phyloP scores from a whole-genome alignment of 2,888 invertebrate genomes.

The Pristionchus japonicus region DNA sequence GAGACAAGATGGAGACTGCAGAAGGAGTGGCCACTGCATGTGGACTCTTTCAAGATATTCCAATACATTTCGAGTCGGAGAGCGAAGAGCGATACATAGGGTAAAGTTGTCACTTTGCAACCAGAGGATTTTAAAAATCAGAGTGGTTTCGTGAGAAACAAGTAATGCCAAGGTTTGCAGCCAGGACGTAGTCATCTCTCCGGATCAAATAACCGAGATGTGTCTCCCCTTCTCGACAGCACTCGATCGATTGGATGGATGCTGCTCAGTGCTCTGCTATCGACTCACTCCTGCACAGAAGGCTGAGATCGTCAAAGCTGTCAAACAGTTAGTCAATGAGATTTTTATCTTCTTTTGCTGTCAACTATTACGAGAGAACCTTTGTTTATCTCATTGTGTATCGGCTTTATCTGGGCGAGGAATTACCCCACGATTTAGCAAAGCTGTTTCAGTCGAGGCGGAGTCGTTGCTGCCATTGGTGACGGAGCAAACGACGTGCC shows the following conservation, averaged over 20 bases:
- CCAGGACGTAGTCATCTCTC: background rate
- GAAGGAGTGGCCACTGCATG: conserved; percentile 95
- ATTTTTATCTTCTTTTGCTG: too few relatives aligned
- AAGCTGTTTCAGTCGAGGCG: background rate
- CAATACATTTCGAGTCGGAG: background rate
- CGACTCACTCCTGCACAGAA: conserved; percentile 91
- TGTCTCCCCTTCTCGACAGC: background rate
- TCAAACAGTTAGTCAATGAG: conserved; percentile 81
- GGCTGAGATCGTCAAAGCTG: conserved; percentile 84
- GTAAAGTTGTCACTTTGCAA: too few relatives aligned
- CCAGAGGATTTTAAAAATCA: too few relatives aligned
- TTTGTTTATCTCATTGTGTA: too few relatives aligned
- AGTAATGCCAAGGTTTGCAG: too few relatives aligned
- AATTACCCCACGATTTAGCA: too few relatives aligned
- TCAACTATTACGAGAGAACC: too few relatives aligned
- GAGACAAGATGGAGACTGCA: conserved; percentile 95
- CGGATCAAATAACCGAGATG: background rate
- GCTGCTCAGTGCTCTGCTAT: conserved; percentile 92
- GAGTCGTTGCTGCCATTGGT: conserved; percentile 85
- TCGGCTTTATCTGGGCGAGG: background rate
- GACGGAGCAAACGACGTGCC: conserved; percentile 74
- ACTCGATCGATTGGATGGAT: conserved; percentile 30
- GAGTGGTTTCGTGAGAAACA: too few relatives aligned
- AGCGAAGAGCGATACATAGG: background rate
- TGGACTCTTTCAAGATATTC: conserved; percentile 80